Conservation (phyloP, 2,888 invertebrate species). For the Ephialtes manifestator region DNA sequence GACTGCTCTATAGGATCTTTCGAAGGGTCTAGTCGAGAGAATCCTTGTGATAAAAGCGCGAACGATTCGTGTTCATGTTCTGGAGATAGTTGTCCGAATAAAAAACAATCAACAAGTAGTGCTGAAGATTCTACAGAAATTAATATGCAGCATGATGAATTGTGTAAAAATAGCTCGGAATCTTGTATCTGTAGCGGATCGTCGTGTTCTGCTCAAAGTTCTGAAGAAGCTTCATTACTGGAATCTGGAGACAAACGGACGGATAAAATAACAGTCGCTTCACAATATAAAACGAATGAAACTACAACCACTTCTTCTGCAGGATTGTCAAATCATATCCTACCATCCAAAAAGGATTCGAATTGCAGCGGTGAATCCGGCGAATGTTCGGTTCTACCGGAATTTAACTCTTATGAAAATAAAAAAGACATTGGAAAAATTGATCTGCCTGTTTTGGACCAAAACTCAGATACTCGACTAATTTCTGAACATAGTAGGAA, state of each 20-base stretch:
- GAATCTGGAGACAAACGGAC: neutral
- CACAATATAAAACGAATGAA: neutral
- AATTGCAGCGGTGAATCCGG: conserved; percentile 14
- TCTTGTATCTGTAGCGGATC: neutral
- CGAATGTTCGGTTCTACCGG: neutral
- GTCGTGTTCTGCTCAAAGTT: conserved; percentile 17
- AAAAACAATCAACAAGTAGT: conserved; percentile 7
- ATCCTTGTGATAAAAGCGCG: neutral
- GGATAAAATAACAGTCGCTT: neutral
- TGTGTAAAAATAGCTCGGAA: conserved; percentile 36
- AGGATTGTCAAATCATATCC: neutral
- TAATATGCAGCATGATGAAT: neutral
- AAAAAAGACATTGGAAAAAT: neutral
- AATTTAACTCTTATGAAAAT: neutral
- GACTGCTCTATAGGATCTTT: conserved; percentile 16
- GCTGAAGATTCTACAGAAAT: neutral
- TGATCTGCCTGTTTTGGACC: no score
- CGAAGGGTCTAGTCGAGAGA: conserved; percentile 1
- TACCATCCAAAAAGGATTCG: neutral
- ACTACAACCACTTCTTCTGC: neutral
- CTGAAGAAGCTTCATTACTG: neutral
- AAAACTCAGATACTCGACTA: neutral
- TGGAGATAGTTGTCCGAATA: neutral
- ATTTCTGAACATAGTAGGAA: neutral
- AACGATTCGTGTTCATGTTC: conserved; percentile 15